A percentile compares a stretch with the other conserved stretches of the same genome.
Conservation (phyloP, 2,113 vertebrate species). For the Galeopterus variegatus region DNA sequence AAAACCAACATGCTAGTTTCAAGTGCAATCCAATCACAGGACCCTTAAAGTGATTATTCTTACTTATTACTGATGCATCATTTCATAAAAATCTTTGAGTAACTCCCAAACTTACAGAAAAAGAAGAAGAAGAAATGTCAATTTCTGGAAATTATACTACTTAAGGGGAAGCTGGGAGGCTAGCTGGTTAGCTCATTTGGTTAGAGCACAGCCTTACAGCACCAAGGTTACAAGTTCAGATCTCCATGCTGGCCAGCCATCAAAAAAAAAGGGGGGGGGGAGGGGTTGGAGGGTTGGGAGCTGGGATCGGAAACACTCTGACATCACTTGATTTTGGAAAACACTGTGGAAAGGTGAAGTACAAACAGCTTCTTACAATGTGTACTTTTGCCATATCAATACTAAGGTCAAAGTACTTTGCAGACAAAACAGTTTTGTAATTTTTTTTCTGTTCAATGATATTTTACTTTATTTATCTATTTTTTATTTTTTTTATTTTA, state of each 20-base stretch:
- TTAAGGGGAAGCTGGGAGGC: background rate
- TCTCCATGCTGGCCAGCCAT: too few species aligned
- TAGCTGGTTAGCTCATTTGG: too few species aligned
- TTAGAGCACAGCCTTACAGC: too few species aligned
- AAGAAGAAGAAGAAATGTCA: background rate
- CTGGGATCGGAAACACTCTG: background rate
- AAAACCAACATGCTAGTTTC: conserved; percentile 32
- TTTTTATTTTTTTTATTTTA: too few species aligned
- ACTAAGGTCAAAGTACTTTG: conserved; percentile 4
- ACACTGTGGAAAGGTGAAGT: conserved; percentile 15
- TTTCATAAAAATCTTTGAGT: conserved; percentile 19
- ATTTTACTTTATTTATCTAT: too few species aligned
- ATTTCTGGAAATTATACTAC: background rate
- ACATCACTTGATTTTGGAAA: background rate
- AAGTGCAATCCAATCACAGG: conserved; percentile 11
- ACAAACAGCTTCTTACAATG: background rate
- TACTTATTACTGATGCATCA: background rate
- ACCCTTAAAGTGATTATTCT: background rate
- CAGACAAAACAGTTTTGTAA: conserved; percentile 25
- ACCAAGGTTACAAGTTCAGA: too few species aligned
- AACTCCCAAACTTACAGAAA: background rate
- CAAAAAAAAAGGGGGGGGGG: too few species aligned
- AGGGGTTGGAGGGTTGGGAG: background rate
- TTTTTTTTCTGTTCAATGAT: background rate
- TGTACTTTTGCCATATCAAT: background rate